Base-by-base conservation (phyloP, 2,113 vertebrate genomes). In the Crotalus helleri region DNA sequence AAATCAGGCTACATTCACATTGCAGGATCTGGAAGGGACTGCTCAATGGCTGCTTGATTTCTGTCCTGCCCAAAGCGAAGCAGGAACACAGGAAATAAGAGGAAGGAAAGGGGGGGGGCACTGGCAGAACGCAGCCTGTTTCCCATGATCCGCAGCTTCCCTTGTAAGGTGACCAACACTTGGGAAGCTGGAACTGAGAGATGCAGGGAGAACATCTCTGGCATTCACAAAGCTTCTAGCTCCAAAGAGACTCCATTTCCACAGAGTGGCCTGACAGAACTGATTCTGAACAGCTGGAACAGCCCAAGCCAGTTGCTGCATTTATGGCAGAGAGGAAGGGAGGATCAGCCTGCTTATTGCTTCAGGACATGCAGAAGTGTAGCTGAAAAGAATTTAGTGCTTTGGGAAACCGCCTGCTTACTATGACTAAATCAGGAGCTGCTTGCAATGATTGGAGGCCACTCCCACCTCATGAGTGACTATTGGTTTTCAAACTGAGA, bases 11-110 rank as follows among this genome's bases (percentile, higher is more conserved):
- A 97, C 97, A 95, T 96, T 97, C 97, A 97, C 96, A 93, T 54
- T 95, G 96, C 95, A 96, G 97, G 95, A 97, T 96, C 87, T 9
- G 94, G 94, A 95, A 97, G 95, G 97, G 97, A 96, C 96, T 95
- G 97, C 96, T 98, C 97, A 97, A 97, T 95, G 90, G 97, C 96
- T 90, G 86, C 93, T 94, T 93, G 93, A 94, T 93, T 96, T 92
- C 54, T 58, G n/a, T 33, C 26, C 87, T 44, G 4, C 87, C 54
- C 95, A 88, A 92, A 96, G 93, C 95, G 95, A 51, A 96, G 96
- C 96, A 96, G 97, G 96, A 96, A 94, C 94, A 92, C 11, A 81
- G 92, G 11, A 64, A 29, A 90, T 17, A 94, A 24, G 46, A 69
- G 13, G 89, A 53, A 94, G 6, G 91, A 90, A 87, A 11, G 69